A percentile compares a stretch with the other conserved stretches of the same genome.
Evolutionary conservation across 2,797 vertebrate genomes (phyloP).

Genomic region (Clangula hyemalis): DNA sequence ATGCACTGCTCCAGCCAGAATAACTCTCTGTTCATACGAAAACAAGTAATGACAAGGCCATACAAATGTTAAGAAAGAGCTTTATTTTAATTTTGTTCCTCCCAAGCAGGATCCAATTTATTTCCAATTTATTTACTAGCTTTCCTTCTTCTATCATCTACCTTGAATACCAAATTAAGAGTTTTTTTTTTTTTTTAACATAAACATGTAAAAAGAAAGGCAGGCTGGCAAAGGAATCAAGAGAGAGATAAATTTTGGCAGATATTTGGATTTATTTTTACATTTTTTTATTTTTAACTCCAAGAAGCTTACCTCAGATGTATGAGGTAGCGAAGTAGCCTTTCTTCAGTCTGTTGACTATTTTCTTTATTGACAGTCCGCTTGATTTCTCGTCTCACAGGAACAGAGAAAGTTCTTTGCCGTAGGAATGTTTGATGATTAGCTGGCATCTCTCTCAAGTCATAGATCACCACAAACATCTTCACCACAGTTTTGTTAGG

Average conservation of each 20-base stretch:
- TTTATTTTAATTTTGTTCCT: background rate
- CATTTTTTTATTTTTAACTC: background rate
- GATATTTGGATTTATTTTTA: background rate
- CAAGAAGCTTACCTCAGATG: slow-evolving; percentile 91
- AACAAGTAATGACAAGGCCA: background rate
- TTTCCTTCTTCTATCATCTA: background rate
- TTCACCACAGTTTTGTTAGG: slow-evolving; percentile 99
- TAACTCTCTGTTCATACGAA: background rate
- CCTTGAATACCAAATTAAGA: background rate
- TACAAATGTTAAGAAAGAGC: background rate
- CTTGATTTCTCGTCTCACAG: slow-evolving; percentile 90
- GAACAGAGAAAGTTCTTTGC: slow-evolving; percentile 98
- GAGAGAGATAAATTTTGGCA: background rate
- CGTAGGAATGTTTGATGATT: slow-evolving; percentile 99
- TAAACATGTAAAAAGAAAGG: background rate
- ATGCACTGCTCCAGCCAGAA: background rate
- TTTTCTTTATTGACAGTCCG: slow-evolving; percentile 87
- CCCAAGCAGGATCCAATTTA: background rate
- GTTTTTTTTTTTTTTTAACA: background rate
- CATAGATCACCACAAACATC: slow-evolving; percentile 99
- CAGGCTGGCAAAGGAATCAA: background rate
- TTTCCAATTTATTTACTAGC: background rate
- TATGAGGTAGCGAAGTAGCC: slow-evolving; percentile 98
- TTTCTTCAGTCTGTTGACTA: slow-evolving; percentile 83
- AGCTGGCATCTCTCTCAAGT: slow-evolving; percentile 96